Percentiles rank a stretch among this genome's conserved stretches.
phyloP scores from a whole-genome alignment of 2,888 invertebrate species.

The Chymomyza amoena region DNA sequence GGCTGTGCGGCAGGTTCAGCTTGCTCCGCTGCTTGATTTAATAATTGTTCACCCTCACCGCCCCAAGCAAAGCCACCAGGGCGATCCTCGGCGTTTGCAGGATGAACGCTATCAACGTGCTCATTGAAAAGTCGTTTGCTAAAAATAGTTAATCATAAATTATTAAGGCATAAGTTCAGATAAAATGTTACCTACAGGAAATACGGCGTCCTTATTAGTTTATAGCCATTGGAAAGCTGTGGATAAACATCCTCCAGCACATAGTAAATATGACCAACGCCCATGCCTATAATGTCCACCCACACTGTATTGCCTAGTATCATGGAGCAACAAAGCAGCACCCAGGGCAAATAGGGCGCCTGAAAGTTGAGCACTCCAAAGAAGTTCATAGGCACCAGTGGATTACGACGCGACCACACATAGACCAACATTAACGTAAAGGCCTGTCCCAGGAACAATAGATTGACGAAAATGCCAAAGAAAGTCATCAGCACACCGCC shows the following conservation, averaged over 20 bases:
- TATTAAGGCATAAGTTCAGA: too few species aligned
- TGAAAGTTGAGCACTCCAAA: conserved; percentile 97
- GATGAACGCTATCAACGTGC: conserved; percentile 87
- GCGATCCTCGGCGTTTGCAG: conserved; percentile 91
- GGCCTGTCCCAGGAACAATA: conserved; percentile 98
- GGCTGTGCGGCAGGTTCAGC: conserved; percentile 25
- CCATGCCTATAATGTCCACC: conserved; percentile 98
- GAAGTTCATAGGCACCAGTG: conserved; percentile 97
- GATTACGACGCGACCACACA: conserved; percentile 98
- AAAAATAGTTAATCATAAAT: background rate
- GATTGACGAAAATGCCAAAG: conserved; percentile 97
- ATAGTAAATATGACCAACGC: conserved; percentile 98
- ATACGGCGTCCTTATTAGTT: conserved; percentile 92
- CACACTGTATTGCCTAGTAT: conserved; percentile 97
- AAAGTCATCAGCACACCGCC: conserved; percentile 94
- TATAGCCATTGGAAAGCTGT: conserved; percentile 92
- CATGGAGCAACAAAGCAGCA: conserved; percentile 96
- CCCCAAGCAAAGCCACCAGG: conserved; percentile 95
- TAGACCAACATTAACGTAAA: conserved; percentile 99
- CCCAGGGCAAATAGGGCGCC: conserved; percentile 99
- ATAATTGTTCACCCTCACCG: conserved; percentile 57
- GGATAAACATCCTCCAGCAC: conserved; percentile 99
- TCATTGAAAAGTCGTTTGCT: conserved; percentile 94
- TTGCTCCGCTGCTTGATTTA: conserved; percentile 1
- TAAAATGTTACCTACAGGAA: conserved; percentile 86